phyloP scores from a whole-genome alignment of 2,888 invertebrate species.

The Drosophila formosana region DNA sequence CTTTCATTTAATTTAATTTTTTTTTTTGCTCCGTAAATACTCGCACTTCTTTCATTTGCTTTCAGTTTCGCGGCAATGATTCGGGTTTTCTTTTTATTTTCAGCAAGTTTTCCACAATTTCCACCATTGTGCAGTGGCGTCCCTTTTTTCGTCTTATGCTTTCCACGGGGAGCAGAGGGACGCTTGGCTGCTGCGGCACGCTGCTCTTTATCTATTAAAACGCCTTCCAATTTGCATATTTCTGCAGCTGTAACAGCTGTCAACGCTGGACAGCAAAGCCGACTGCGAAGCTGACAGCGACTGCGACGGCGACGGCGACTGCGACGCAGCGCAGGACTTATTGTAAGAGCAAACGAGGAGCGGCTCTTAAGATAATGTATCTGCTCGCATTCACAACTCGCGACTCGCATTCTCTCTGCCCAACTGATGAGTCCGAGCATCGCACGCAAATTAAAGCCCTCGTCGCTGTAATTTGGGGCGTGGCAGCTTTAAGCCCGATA shows the following conservation, averaged over 20 bases:
- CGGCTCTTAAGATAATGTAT: slow-evolving; percentile 75
- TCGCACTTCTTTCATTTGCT: slow-evolving; percentile 20
- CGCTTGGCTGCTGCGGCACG: slow-evolving; percentile 56
- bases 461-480: slow-evolving; percentile 6
- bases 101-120: slow-evolving; percentile 54
- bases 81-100: slow-evolving; percentile 14
- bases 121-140: slow-evolving; percentile 63
- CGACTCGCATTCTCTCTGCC: slow-evolving; percentile 4
- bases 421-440: slow-evolving; percentile 51
- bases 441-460: slow-evolving; percentile 71
- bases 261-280: slow-evolving; percentile 71
- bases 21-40: slow-evolving; percentile 15
- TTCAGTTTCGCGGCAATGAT: slow-evolving; percentile 30
- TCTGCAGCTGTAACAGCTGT: slow-evolving; percentile 80
- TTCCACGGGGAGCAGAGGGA: background rate
- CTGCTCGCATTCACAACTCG: slow-evolving; percentile 22
- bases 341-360: slow-evolving; percentile 62
- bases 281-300: slow-evolving; percentile 16
- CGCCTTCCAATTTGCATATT: slow-evolving; percentile 82
- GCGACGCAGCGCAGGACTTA: slow-evolving; percentile 63
- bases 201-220: slow-evolving; percentile 81
- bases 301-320: slow-evolving; percentile 25
- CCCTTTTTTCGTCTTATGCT: slow-evolving; percentile 72
- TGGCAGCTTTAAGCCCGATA: background rate
- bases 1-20: slow-evolving; percentile 12